These are phyloP conservation scores for Patiria pectinifera DNA, from an alignment of 53 echinoderm and acorn worm species.

Conservation along the genomic window DNA sequence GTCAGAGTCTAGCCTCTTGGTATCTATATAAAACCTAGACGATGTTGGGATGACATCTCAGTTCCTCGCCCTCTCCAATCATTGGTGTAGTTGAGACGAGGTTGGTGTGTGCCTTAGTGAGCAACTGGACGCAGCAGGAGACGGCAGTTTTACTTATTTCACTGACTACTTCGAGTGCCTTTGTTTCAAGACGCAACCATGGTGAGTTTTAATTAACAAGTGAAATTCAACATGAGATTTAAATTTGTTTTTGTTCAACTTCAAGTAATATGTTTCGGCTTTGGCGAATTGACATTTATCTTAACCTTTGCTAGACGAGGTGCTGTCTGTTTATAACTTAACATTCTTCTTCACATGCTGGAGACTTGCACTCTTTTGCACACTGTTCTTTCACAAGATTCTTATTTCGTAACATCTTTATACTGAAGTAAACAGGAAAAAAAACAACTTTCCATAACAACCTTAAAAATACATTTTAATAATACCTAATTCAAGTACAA, in stretches of 20 bases:
- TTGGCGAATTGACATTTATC: neutral
- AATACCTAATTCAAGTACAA: too few relatives aligned
- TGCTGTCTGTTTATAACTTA: too few relatives aligned
- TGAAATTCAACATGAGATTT: neutral
- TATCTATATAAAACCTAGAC: constrained; percentile 15
- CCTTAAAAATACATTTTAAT: too few relatives aligned
- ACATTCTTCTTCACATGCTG: too few relatives aligned
- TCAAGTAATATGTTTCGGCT: neutral
- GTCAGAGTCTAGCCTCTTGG: constrained; percentile 9
- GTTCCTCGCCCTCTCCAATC: constrained; percentile 23
- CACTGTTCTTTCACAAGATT: too few relatives aligned
- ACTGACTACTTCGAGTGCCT: constrained; percentile 1
- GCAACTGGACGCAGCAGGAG: neutral
- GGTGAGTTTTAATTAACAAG: constrained; percentile 9
- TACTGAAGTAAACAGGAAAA: too few relatives aligned
- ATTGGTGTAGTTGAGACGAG: constrained; percentile 50
- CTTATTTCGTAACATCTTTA: too few relatives aligned
- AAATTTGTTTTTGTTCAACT: neutral
- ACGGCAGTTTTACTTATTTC: neutral
- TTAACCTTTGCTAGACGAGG: too few relatives aligned
- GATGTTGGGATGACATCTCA: neutral
- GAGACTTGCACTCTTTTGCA: too few relatives aligned
- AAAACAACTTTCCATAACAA: too few relatives aligned
- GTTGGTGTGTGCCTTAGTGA: neutral
- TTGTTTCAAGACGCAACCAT: neutral